A percentile compares a stretch with the other conserved stretches of the same genome.
Evolutionary conservation across 2,797 vertebrate genomes (phyloP).

Genomic region (Rhabdomys pumilio): DNA sequence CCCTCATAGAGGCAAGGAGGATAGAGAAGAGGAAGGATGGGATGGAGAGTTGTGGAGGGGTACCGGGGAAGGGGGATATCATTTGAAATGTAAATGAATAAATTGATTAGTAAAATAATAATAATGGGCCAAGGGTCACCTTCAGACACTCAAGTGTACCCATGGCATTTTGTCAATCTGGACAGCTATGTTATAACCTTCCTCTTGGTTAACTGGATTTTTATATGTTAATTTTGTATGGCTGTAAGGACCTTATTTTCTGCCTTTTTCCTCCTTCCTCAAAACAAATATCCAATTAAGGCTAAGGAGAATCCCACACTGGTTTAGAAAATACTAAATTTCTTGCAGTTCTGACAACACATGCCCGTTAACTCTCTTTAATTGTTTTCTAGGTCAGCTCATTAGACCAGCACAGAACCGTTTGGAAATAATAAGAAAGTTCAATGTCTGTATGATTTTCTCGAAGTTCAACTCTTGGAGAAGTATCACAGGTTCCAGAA

Average conservation of each 20-base stretch:
- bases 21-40: background rate
- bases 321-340: constrained; percentile 22
- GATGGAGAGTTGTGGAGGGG: background rate
- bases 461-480: background rate
- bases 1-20: background rate
- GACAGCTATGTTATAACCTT: background rate
- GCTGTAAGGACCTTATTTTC: background rate
- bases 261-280: background rate
- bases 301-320: background rate
- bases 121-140: background rate
- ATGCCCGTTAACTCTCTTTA: background rate
- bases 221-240: background rate
- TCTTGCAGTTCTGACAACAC: background rate
- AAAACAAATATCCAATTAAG: constrained; percentile 19
- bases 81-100: background rate
- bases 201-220: background rate
- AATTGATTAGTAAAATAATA: background rate
- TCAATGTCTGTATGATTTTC: background rate
- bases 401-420: background rate
- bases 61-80: background rate
- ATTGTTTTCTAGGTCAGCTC: constrained; percentile 24
- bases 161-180: background rate
- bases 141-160: background rate
- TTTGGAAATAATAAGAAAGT: constrained; percentile 45
- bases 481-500: background rate